A percentile compares a stretch with the other conserved stretches of the same genome.
Conservation (phyloP, 1,140 invertebrate species). For the Musca domestica region DNA sequence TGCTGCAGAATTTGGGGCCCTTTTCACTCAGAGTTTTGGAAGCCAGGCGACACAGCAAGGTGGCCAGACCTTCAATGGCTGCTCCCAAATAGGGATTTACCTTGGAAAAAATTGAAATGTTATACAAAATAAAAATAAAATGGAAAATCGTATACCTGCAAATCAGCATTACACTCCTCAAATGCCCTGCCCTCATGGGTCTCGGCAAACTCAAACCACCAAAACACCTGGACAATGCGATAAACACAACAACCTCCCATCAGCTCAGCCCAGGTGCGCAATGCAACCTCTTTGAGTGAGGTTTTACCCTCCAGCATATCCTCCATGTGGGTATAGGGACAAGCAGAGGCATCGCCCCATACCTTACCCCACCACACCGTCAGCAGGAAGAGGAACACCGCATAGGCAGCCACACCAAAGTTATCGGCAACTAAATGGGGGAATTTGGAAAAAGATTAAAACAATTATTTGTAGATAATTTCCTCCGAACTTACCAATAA, state of each 20-base stretch:
- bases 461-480: too few relatives aligned
- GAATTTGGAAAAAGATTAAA: too few relatives aligned
- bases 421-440: slow-evolving; percentile 79
- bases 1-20: slow-evolving; percentile 63
- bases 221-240: slow-evolving; percentile 74
- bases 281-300: slow-evolving; percentile 58
- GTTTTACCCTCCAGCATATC: slow-evolving; percentile 68
- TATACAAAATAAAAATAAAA: too few relatives aligned
- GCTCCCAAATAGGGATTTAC: slow-evolving; percentile 68
- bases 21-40: slow-evolving; percentile 67
- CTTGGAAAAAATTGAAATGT: slow-evolving; percentile 54
- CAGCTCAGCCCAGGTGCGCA: slow-evolving; percentile 71
- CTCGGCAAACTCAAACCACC: slow-evolving; percentile 72
- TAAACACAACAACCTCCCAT: slow-evolving; percentile 72
- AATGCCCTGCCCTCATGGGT: slow-evolving; percentile 72
- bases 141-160: too few relatives aligned
- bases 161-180: slow-evolving; percentile 74
- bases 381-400: slow-evolving; percentile 70
- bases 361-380: slow-evolving; percentile 78
- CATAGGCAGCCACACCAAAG: slow-evolving; percentile 76
- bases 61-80: slow-evolving; percentile 72
- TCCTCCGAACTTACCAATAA: slow-evolving; percentile 68
- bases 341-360: slow-evolving; percentile 78
- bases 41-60: slow-evolving; percentile 70
- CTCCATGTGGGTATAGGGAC: slow-evolving; percentile 79